Evolutionary conservation across 2,888 invertebrate species (phyloP), one percentile per base, ranked within the genome.

Genomic region (Zonitis immaculata): DNA sequence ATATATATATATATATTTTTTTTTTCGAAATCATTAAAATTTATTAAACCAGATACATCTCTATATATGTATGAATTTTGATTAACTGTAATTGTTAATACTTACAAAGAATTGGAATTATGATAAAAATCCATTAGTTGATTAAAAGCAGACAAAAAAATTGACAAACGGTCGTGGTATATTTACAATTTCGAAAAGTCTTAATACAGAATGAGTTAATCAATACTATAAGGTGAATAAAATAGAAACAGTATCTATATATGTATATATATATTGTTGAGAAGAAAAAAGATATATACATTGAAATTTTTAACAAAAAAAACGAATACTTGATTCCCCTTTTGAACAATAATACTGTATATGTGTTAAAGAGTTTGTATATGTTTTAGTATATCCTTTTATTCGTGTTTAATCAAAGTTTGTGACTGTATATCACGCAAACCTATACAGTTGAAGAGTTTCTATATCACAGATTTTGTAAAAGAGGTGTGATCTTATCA

Each of bases 351-450:
- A 39, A 39, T 18, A 39, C 20, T 39, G 39, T 39, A 39, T n/a
- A n/a, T 39, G 46, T 30, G 8, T 16, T 54, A 50, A 57, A 54
- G 57, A 51, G 54, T 42, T 44, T 49, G 54, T 51, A 51, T 57
- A 49, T 56, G 56, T 47, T 49, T 53, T 53, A 51, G 49, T 42
- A n/a, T n/a, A 57, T 52, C 63, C 62, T 63, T 66, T 64, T 61
- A 65, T 64, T 61, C 59, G 57, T 58, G 64, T 64, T 65, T 66
- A 64, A 66, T 66, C 66, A 66, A 65, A 65, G 61, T 63, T 62
- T 59, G 60, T 56, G 59, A 63, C 62, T 63, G 58, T 59, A 52
- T 49, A 57, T 63, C 65, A 64, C 66, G 61, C 62, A 62, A 53
- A 27, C 55, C 27, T 28, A 47, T 48, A 47, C 50, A 56, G 47